Evolutionary conservation across 2,888 invertebrate species (phyloP).

Genomic region (Temnothorax unifasciatus): DNA sequence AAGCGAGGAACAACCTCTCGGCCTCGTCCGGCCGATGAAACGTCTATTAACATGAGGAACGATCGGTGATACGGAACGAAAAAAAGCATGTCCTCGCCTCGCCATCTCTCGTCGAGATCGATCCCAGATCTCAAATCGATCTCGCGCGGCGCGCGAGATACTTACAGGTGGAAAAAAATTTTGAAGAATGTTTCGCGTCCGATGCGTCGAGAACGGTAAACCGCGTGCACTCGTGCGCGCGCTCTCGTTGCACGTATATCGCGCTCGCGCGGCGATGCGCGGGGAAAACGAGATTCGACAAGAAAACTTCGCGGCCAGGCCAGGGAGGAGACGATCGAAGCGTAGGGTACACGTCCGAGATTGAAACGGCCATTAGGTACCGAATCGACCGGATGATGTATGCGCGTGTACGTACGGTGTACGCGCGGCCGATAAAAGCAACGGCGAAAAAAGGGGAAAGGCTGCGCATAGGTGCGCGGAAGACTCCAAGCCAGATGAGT

Average conservation of each 20-base stretch:
- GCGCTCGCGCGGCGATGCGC: neutral
- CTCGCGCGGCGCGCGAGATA: neutral
- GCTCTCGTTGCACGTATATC: neutral
- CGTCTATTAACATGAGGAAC: constrained; percentile 32
- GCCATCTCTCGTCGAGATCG: constrained; percentile 17
- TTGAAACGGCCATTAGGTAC: constrained; percentile 57
- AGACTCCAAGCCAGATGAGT: constrained; percentile 58
- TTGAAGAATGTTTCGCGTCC: neutral
- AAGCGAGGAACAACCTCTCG: constrained; percentile 26
- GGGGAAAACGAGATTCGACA: constrained; percentile 37
- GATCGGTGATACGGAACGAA: constrained; percentile 30
- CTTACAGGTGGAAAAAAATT: neutral
- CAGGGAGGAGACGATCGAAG: constrained; percentile 41
- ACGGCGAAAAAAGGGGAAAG: constrained; percentile 31
- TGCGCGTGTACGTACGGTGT: constrained; percentile 32
- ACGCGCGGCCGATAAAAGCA: constrained; percentile 44
- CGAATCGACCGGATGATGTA: constrained; percentile 58
- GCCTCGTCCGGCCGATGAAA: constrained; percentile 38
- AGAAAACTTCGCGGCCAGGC: neutral
- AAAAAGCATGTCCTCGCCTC: constrained; percentile 36
- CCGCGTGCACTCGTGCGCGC: constrained; percentile 33
- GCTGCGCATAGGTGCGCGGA: constrained; percentile 43
- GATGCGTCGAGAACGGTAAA: constrained; percentile 19
- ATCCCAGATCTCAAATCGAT: constrained; percentile 9
- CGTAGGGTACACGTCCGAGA: constrained; percentile 47